A percentile compares a stretch with the other conserved stretches of the same genome.
Evolutionary conservation across 1,140 invertebrate species (phyloP).

Genomic region (Eufriesea mexicana): DNA sequence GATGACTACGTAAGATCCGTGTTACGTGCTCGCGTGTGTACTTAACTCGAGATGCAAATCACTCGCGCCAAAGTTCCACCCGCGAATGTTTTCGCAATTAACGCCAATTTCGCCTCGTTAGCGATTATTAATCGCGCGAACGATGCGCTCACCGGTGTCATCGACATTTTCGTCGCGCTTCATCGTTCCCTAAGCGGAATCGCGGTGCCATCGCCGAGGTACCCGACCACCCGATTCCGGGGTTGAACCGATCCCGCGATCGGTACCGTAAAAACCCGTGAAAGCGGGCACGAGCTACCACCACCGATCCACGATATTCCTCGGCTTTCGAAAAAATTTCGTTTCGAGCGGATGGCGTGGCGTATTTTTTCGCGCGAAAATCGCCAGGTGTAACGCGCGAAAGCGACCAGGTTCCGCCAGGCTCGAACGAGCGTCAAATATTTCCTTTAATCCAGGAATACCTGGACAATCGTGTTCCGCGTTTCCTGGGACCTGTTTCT

Average conservation of each 20-base stretch:
- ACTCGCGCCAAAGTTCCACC: conserved; percentile 34
- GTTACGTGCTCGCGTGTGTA: conserved; percentile 9
- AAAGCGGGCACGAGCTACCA: conserved; percentile 48
- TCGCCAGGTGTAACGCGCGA: conserved; percentile 28
- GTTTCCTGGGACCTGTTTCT: background rate
- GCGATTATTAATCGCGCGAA: conserved; percentile 36
- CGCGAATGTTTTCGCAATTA: conserved; percentile 57
- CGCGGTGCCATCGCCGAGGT: background rate
- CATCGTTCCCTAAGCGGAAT: conserved; percentile 12
- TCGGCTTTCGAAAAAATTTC: conserved; percentile 54
- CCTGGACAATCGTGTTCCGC: too few species aligned
- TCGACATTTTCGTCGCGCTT: background rate
- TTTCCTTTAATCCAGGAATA: conserved; percentile 11
- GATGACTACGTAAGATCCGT: background rate
- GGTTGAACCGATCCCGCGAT: conserved; percentile 17
- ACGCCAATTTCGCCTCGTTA: conserved; percentile 53
- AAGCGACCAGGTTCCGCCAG: conserved; percentile 25
- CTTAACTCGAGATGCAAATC: conserved; percentile 11
- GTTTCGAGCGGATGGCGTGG: conserved; percentile 9
- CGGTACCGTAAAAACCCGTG: conserved; percentile 36
- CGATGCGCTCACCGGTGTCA: conserved; percentile 28
- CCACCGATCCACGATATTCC: background rate
- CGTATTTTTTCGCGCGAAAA: conserved; percentile 40
- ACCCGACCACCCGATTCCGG: background rate
- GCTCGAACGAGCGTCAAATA: background rate